Evolutionary conservation across 2,797 vertebrate genomes (phyloP).

Genomic region (Aldrovandia affinis): DNA sequence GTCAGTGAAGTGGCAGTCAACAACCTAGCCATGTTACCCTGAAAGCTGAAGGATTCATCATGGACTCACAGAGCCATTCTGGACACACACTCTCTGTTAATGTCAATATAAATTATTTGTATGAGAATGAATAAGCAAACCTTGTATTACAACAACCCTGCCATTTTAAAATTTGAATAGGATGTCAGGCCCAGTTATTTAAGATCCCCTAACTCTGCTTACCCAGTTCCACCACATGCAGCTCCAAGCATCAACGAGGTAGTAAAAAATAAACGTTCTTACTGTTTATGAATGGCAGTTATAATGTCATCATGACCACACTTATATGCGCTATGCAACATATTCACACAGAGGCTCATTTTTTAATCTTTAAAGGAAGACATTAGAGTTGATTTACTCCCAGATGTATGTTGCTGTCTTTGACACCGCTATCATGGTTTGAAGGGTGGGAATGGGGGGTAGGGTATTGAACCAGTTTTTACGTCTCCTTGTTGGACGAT

Average conservation of each 20-base stretch:
- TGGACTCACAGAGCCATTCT: too few relatives aligned
- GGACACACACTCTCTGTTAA: too few relatives aligned
- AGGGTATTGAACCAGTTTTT: too few relatives aligned
- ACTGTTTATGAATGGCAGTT: constrained; percentile 10
- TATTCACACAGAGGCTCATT: not conserved
- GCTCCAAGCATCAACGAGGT: not conserved
- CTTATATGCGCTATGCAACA: not conserved
- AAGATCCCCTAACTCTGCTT: constrained; percentile 14
- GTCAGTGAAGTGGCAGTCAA: too few relatives aligned
- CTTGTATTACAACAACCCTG: constrained; percentile 16
- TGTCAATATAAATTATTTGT: too few relatives aligned
- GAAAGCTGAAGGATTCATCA: too few relatives aligned
- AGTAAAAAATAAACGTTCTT: constrained; percentile 2
- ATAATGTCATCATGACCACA: not conserved
- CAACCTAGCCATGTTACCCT: too few relatives aligned
- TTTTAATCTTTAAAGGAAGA: not conserved
- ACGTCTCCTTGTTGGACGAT: too few relatives aligned
- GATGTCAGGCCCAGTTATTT: not conserved
- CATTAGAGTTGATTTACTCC: not conserved
- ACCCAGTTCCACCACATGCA: not conserved
- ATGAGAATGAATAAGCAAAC: too few relatives aligned
- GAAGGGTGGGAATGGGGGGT: not conserved
- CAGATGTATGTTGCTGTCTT: not conserved
- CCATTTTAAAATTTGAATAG: constrained; percentile 15
- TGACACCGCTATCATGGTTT: not conserved